Conservation (phyloP, 92 coral and sea anemone species). For the Palythoa grandiflora region DNA sequence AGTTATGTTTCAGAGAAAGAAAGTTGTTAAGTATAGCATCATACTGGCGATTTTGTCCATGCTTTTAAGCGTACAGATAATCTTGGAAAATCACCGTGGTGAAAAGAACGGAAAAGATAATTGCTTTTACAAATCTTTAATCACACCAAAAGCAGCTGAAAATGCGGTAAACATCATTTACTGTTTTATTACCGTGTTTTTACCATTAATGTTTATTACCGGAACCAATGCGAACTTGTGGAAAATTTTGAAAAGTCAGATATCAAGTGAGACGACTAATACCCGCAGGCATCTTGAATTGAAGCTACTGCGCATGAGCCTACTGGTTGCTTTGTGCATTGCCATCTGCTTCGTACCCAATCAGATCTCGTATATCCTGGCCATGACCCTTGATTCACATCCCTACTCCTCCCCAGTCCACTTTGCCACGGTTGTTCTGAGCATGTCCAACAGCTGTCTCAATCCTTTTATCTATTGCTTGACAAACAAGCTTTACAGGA, state of each 20-base stretch:
- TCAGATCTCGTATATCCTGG: conserved; percentile 36
- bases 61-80: not conserved
- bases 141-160: conserved; percentile 33
- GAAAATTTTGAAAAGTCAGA: conserved; percentile 20
- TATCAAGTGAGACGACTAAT: not conserved
- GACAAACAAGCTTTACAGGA: conserved; percentile 39
- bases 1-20: not conserved
- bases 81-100: conserved; percentile 3
- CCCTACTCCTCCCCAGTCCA: conserved; percentile 38
- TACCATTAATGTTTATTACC: conserved; percentile 23
- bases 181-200: conserved; percentile 20
- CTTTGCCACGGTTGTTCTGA: conserved; percentile 31
- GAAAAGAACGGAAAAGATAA: not conserved
- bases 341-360: conserved; percentile 36
- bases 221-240: conserved; percentile 2
- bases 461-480: conserved; percentile 34
- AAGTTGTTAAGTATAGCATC: not conserved
- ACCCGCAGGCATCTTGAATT: conserved; percentile 37
- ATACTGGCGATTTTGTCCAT: not conserved
- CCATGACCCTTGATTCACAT: conserved; percentile 36
- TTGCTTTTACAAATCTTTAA: not conserved
- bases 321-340: conserved; percentile 10
- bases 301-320: conserved; percentile 30
- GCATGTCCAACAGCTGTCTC: conserved; percentile 39
- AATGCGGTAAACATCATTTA: not conserved